phyloP scores from a whole-genome alignment of 2,888 invertebrate genomes.

The Dynastes grantii region DNA sequence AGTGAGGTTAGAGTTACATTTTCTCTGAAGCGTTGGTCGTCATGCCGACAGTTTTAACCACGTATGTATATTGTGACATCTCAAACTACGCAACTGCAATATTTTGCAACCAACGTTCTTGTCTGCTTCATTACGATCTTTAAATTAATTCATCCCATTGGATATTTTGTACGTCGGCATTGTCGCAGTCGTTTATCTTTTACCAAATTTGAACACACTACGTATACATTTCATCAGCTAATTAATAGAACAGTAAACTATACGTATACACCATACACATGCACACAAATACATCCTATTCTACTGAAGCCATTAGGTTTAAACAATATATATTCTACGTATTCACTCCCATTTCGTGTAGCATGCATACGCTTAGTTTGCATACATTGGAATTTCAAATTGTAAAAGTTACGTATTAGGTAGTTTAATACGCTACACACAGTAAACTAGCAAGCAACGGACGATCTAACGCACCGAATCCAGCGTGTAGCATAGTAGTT shows the following conservation, averaged over 20 bases:
- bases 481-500: not conserved
- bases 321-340: slow-evolving; percentile 35
- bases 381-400: slow-evolving; percentile 46
- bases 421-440: slow-evolving; percentile 20
- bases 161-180: slow-evolving; percentile 2
- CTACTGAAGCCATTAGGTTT: slow-evolving; percentile 15
- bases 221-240: slow-evolving; percentile 28
- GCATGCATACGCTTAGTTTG: slow-evolving; percentile 26
- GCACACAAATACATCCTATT: slow-evolving; percentile 1
- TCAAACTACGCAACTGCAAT: not conserved
- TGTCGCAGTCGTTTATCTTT: not conserved
- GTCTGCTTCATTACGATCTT: not conserved
- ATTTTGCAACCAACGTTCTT: not conserved
- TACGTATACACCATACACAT: not conserved
- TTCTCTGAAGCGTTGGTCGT: no score
- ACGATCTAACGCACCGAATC: not conserved
- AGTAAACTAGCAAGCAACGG: not conserved
- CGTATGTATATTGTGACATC: no score
- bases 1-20: no score
- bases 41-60: no score
- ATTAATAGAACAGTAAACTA: slow-evolving; percentile 29
- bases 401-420: slow-evolving; percentile 39
- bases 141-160: slow-evolving; percentile 8
- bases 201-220: slow-evolving; percentile 34
- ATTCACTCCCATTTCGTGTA: slow-evolving; percentile 47